Percentiles rank a stretch among this genome's conserved stretches.
Evolutionary conservation across 92 coral and sea anemone species (phyloP).

Genomic region (Porites rus): DNA sequence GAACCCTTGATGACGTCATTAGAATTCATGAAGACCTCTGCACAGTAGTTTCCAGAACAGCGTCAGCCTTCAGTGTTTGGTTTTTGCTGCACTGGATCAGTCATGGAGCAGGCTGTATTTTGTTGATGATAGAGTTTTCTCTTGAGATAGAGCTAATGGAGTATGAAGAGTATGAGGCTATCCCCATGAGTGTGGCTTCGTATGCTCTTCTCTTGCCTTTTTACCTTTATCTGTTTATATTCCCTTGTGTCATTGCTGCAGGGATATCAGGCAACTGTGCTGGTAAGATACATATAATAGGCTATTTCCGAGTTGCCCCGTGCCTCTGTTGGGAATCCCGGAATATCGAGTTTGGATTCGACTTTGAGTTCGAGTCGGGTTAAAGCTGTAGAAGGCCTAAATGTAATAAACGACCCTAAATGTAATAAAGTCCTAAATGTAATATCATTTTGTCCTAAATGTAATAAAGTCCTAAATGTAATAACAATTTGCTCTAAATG

Average conservation of each 20-base stretch:
- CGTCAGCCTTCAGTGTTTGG: constrained; percentile 73
- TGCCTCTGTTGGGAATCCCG: too few relatives aligned
- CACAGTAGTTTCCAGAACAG: constrained; percentile 68
- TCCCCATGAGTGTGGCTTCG: constrained; percentile 23
- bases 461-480: too few relatives aligned
- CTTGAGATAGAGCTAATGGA: constrained; percentile 40
- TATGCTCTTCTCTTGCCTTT: constrained; percentile 27
- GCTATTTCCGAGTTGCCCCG: too few relatives aligned
- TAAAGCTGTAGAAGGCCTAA: too few relatives aligned
- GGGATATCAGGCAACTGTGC: constrained; percentile 77
- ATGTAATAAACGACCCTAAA: too few relatives aligned
- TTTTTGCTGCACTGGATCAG: constrained; percentile 77
- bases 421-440: too few relatives aligned
- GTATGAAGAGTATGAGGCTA: not conserved
- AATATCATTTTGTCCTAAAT: too few relatives aligned
- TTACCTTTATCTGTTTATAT: constrained; percentile 61
- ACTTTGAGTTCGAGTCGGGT: too few relatives aligned
- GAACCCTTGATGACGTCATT: constrained; percentile 45
- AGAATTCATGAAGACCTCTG: constrained; percentile 76
- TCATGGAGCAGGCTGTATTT: constrained; percentile 61
- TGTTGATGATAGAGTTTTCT: constrained; percentile 53
- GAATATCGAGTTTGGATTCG: too few relatives aligned
- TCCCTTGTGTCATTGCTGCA: constrained; percentile 83
- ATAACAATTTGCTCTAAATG: too few relatives aligned
- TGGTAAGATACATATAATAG: constrained; percentile 44